Evolutionary conservation across 2,888 invertebrate species (phyloP), one percentile per base, ranked within the genome.

Genomic region (Lasioglossum lativentre): DNA sequence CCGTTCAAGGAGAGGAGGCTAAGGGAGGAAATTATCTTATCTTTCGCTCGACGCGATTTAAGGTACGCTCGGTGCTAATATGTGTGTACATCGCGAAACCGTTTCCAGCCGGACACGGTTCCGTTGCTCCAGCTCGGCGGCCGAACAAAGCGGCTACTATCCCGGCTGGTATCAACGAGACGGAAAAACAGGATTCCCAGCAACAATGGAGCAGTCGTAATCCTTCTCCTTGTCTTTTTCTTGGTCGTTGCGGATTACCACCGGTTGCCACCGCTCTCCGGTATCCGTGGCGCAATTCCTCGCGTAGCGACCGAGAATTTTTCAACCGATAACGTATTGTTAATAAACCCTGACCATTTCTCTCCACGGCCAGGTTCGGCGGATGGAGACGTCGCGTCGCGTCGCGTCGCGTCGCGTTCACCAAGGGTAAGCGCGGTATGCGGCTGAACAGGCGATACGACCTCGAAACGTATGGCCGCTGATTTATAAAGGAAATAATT

Each of bases 401-500:
- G 70, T 23, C 75, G 80, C 30, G 70, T 23, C n/a, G n/a, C n/a
- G 3, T 3, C 75, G 80, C 30, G 70, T 23, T 71, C 52, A 14
- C 23, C 30, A 34, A 40, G 75, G 76, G 75, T 70, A 74, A 76
- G 76, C 73, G 86, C 78, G 87, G 85, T 86, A 88, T 89, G 89
- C 88, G 83, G 88, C 86, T 82, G 80, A 56, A 56, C 88, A 88
- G 84, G 70, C 23, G 68, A 87, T 40, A 85, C 85, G 89, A 89
- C 91, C 88, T 89, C 90, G 91, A 90, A 93, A 94, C 92, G 92
- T 94, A 94, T 94, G 93, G 92, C 92, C 86, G 91, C 92, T 94
- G 94, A 94, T 94, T 94, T 94, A 94, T 94, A 94, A 94, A 93
- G 94, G 93, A 92, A 94, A 94, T 94, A 93, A 94, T 94, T 94